A percentile compares a stretch with the other conserved stretches of the same genome.
These are phyloP conservation scores for Tachina lurida DNA, from an alignment of 2,888 invertebrate genomes.

Conservation along the genomic window DNA sequence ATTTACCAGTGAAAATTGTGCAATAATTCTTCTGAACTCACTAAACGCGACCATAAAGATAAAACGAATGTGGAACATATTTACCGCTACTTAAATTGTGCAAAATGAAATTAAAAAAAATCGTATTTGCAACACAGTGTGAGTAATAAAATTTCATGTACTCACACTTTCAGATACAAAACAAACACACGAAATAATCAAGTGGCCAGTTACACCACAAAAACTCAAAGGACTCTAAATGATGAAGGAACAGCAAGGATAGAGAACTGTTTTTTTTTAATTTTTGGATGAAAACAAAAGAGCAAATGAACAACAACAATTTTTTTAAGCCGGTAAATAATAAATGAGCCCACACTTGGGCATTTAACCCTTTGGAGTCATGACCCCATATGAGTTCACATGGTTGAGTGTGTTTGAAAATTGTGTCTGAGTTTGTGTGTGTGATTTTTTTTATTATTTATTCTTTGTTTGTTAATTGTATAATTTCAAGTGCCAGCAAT, in stretches of 20 bases:
- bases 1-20: conserved; percentile 71
- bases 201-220: conserved; percentile 45
- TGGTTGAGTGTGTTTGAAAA: background rate
- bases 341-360: conserved; percentile 60
- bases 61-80: conserved; percentile 78
- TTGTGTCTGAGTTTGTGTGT: background rate
- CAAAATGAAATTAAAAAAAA: conserved; percentile 28
- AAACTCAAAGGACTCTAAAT: conserved; percentile 30
- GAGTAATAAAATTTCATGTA: conserved; percentile 46
- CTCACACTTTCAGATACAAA: conserved; percentile 39
- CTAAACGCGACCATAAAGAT: conserved; percentile 82
- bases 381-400: conserved; percentile 37
- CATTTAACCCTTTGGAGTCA: conserved; percentile 73
- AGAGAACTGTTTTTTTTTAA: conserved; percentile 2
- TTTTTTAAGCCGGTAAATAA: conserved; percentile 46
- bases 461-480: conserved; percentile 79
- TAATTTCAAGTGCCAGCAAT: conserved; percentile 81
- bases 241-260: conserved; percentile 32
- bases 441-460: conserved; percentile 40
- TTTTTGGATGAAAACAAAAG: conserved; percentile 41
- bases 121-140: conserved; percentile 20
- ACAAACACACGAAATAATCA: conserved; percentile 33
- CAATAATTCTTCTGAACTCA: conserved; percentile 77
- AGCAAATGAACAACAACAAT: conserved; percentile 25
- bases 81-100: conserved; percentile 67